phyloP scores from a whole-genome alignment of 2,797 vertebrate species.

The Chrosomus eos region DNA sequence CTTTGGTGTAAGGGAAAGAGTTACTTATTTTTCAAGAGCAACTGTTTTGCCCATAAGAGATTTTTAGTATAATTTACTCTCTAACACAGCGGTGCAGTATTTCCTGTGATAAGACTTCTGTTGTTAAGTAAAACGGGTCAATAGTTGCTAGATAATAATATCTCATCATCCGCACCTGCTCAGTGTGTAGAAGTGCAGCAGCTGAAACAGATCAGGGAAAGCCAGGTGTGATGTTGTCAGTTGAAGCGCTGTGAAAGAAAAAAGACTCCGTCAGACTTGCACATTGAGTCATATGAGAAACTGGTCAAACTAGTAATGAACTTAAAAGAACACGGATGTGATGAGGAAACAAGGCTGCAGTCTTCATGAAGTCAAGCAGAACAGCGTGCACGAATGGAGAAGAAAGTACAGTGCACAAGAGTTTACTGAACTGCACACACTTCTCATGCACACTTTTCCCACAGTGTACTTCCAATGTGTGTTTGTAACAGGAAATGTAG shows the following conservation, averaged over 20 bases:
- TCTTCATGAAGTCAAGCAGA: neutral
- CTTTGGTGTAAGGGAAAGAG: neutral
- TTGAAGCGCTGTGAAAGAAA: conserved; percentile 72
- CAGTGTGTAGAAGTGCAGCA: conserved; percentile 83
- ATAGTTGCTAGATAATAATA: neutral
- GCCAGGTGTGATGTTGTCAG: conserved; percentile 80
- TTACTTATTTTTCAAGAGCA: neutral
- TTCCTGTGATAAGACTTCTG: conserved; percentile 6
- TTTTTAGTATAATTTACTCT: neutral
- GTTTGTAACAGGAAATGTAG: neutral
- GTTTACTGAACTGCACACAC: neutral
- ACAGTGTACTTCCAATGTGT: neutral
- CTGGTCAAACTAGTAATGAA: conserved; percentile 46
- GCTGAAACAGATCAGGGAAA: conserved; percentile 81
- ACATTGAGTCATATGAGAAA: conserved; percentile 36
- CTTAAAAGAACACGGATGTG: conserved; percentile 18
- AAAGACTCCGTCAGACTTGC: neutral
- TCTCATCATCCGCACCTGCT: conserved; percentile 78
- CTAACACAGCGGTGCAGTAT: neutral
- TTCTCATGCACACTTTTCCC: too few relatives aligned
- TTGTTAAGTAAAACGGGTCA: neutral
- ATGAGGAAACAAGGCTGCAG: conserved; percentile 32
- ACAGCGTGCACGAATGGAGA: neutral
- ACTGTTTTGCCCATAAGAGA: neutral
- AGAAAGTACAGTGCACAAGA: neutral